A percentile compares a stretch with the other conserved stretches of the same genome.
Evolutionary conservation across 1,140 invertebrate species (phyloP).

Genomic region (Wasmannia auropunctata): DNA sequence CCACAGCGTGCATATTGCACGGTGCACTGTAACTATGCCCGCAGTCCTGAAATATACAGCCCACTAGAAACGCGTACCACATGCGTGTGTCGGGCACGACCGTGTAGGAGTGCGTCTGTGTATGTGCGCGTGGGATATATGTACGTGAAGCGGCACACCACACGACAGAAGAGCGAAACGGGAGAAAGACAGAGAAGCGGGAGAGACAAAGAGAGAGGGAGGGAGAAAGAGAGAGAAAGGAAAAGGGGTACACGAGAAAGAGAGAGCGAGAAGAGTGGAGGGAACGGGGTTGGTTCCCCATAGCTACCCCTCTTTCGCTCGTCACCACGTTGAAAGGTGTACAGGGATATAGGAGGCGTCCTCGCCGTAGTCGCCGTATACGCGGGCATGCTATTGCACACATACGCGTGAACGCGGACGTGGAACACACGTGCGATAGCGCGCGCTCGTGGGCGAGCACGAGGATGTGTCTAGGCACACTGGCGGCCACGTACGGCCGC

Average conservation of each 20-base stretch:
- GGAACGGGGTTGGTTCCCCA: conserved; percentile 63
- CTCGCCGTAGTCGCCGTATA: conserved; percentile 24
- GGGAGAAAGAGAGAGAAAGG: conserved; percentile 34
- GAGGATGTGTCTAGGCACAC: conserved; percentile 57
- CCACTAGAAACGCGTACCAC: conserved; percentile 73
- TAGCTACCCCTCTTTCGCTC: conserved; percentile 72
- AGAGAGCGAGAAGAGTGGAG: background rate
- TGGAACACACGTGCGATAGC: conserved; percentile 32
- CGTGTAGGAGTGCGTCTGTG: conserved; percentile 22
- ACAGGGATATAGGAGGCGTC: conserved; percentile 61
- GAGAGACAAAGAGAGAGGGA: conserved; percentile 12
- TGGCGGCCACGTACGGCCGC: conserved; percentile 67
- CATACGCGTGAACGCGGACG: background rate
- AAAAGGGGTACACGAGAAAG: conserved; percentile 48
- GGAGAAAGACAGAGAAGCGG: conserved; percentile 40
- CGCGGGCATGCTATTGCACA: conserved; percentile 18
- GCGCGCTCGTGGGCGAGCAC: conserved; percentile 4
- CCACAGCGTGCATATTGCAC: conserved; percentile 81
- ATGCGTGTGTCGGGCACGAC: conserved; percentile 32
- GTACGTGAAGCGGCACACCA: background rate
- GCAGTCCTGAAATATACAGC: conserved; percentile 81
- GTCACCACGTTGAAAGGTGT: conserved; percentile 75
- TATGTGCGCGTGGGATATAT: conserved; percentile 44
- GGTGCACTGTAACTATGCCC: conserved; percentile 80
- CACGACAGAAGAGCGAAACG: conserved; percentile 40